Conservation (phyloP, 23 tunicate species). For the Corella eumyota region DNA sequence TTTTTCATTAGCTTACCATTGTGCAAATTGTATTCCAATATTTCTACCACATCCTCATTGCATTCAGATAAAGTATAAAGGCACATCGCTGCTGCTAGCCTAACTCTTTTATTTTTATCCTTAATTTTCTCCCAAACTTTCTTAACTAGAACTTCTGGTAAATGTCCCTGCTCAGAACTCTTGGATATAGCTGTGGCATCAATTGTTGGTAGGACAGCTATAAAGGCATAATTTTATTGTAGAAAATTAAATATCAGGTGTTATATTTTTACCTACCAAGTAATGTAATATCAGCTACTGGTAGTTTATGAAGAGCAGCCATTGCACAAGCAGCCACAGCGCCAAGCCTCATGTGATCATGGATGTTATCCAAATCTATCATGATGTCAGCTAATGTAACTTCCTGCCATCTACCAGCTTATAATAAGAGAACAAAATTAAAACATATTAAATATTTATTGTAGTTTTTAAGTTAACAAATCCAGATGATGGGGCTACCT, state of each 20-base stretch:
- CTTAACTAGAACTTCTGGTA: conserved; percentile 32
- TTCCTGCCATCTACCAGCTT: conserved; percentile 86
- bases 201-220: conserved; percentile 41
- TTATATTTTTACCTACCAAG: conserved; percentile 12
- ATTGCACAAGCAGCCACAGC: conserved; percentile 85
- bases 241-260: neutral
- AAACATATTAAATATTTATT: neutral
- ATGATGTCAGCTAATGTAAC: conserved; percentile 59
- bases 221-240: neutral
- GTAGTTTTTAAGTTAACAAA: too few relatives aligned
- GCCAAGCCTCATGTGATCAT: conserved; percentile 58
- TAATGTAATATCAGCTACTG: conserved; percentile 55
- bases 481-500: too few relatives aligned
- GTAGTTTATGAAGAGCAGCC: conserved; percentile 77
- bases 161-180: conserved; percentile 45
- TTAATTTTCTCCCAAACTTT: conserved; percentile 42
- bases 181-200: conserved; percentile 9
- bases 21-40: conserved; percentile 38
- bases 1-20: conserved; percentile 13
- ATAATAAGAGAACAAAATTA: too few relatives aligned
- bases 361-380: conserved; percentile 69
- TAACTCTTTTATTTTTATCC: conserved; percentile 48
- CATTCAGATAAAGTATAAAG: conserved; percentile 32
- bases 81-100: conserved; percentile 82
- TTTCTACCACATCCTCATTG: conserved; percentile 23